phyloP scores from a whole-genome alignment of 2,113 vertebrate species.

The Phycodurus eques region DNA sequence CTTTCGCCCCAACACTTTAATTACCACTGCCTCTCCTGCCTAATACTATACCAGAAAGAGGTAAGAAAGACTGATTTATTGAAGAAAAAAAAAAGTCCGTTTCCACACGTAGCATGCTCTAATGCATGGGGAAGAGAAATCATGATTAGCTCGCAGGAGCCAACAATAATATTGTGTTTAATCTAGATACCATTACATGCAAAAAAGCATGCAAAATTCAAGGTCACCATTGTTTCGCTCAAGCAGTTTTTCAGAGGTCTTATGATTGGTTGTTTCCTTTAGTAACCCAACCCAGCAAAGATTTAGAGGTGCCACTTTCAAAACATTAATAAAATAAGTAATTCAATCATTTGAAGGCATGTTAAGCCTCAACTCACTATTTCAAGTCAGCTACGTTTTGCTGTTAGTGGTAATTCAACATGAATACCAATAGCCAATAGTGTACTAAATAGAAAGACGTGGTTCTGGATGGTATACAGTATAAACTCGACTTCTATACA shows the following conservation, averaged over 20 bases:
- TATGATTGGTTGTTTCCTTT: constrained; percentile 63
- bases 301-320: constrained; percentile 44
- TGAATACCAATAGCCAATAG: too few species aligned
- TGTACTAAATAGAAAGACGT: too few species aligned
- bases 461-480: too few species aligned
- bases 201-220: constrained; percentile 67
- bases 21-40: constrained; percentile 23
- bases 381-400: background rate
- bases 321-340: constrained; percentile 13
- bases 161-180: constrained; percentile 75
- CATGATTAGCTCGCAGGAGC: constrained; percentile 50
- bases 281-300: constrained; percentile 56
- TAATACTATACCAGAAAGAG: background rate
- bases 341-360: background rate
- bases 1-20: constrained; percentile 34
- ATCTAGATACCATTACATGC: constrained; percentile 74
- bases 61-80: background rate
- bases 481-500: too few species aligned
- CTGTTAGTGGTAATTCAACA: background rate
- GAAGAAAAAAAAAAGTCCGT: background rate
- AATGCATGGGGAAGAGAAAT: constrained; percentile 56
- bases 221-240: constrained; percentile 67
- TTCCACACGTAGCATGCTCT: constrained; percentile 22
- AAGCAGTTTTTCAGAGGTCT: constrained; percentile 40
- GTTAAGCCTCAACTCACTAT: background rate